Percentiles rank a stretch among this genome's conserved stretches.
phyloP scores from a whole-genome alignment of 2,797 vertebrate genomes.

The Thripadectes ignobilis region DNA sequence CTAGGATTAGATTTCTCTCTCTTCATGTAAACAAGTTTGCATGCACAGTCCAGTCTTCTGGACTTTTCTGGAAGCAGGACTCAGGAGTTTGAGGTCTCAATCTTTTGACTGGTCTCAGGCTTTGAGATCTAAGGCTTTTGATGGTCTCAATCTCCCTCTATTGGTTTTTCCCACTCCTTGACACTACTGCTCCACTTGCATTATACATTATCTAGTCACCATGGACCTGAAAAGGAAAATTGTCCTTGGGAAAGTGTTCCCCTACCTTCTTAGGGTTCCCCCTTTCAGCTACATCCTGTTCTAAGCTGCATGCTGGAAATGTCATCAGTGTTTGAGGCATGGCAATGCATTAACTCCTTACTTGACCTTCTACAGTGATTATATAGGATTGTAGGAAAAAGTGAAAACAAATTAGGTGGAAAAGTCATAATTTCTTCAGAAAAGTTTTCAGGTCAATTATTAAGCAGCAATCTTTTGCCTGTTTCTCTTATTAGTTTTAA shows the following conservation, averaged over 20 bases:
- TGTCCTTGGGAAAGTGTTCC: background rate
- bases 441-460: background rate
- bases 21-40: background rate
- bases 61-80: background rate
- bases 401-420: background rate
- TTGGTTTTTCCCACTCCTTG: background rate
- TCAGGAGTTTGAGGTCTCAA: background rate
- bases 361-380: background rate
- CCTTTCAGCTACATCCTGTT: background rate
- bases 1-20: background rate
- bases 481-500: background rate
- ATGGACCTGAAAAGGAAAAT: background rate
- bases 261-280: background rate
- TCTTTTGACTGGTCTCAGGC: background rate
- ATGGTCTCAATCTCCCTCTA: background rate
- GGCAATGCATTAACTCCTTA: no score
- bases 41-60: background rate
- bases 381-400: background rate
- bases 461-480: background rate
- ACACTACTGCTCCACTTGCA: fast-evolving
- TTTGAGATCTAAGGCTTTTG: background rate
- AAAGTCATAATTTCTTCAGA: background rate
- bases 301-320: background rate
- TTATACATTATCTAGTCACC: background rate
- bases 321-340: background rate